Base-by-base conservation (phyloP, 2,113 vertebrate genomes). In the Orthonyx spaldingii region DNA sequence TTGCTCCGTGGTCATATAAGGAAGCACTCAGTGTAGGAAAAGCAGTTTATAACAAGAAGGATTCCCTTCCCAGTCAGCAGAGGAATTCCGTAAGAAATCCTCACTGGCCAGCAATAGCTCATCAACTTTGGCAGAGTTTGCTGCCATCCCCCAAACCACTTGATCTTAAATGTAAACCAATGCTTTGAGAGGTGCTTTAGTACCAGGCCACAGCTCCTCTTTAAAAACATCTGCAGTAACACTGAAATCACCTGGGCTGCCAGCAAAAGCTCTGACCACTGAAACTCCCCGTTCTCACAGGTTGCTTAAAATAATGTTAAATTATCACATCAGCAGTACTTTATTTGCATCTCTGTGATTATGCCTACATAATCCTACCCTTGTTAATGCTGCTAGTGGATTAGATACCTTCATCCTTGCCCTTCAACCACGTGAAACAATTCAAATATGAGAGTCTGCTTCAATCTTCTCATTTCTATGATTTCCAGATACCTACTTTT, bases 1-100 rank as follows among this genome's bases (percentile, higher is more conserved):
- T 50, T 30, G 30, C 60, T 20, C 52, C 10, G 2, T 5, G 15
- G n/a, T 33, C 7, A 3, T 1, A 9, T 0, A 24, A 61, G 39
- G 64, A 84, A 66, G 24, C n/a, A 44, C 7, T 63, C 33, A 9
- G 60, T 5, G 24, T 1, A 33, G 47, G 27, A 61, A 46, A 83
- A 53, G 9, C 1, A 27, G 30, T 37, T 55, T 74, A 18, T 13
- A 56, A 47, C 1, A 65, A 27, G 14, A 56, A 61, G 32, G 32
- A 60, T 50, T 61, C 33, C 28, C 53, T 71, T 72, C 57, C 44
- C 15, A 41, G 60, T 16, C n/a, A 68, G 49, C 50, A 77, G 49
- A 83, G 35, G 53, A 71, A 68, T 52, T 22, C 52, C 16, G 2
- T 26, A 56, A 56, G n/a, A 50, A 78, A 59, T n/a, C 52, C 30